Base-by-base conservation (phyloP, 2,797 vertebrate genomes). In the Neopelma chrysocephalum region DNA sequence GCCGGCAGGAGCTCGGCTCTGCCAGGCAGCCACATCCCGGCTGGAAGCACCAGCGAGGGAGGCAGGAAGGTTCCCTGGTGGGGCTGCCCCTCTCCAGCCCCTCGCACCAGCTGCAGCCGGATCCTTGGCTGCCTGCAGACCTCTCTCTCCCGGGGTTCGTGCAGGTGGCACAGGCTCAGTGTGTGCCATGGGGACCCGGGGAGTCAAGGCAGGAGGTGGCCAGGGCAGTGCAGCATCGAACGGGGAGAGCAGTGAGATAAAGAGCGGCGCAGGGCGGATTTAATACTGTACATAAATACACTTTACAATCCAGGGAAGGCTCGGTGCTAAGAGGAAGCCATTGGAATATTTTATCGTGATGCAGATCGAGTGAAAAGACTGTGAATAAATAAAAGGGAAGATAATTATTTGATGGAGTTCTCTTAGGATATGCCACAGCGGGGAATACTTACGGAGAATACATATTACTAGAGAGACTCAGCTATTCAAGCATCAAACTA, bases 371-470 rank as follows among this genome's bases (percentile, higher is more conserved):
- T 96, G 96, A 97, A 98, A 98, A 98, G 97, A 96, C 97, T 97
- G 96, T 97, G 97, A 97, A 98, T 98, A 98, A 98, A 98, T 98
- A 98, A 98, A 98, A 96, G 96, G 90, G 96, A 97, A 97, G 97
- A 97, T 98, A 98, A 98, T 98, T 98, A 98, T 98, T 98, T 98
- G 98, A 98, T 97, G 97, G 97, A 97, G 97, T 97, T 98, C 98
- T 98, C 97, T 97, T 97, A 97, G 98, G 97, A 97, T 98, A 94
- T 72, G 95, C 97, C 98, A 96, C 98, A 98, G 98, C 96, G 60
- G 98, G 98, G 97, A 97, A 97, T 95, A 96, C 97, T 98, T 97
- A 97, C 95, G 43, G 95, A 96, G 97, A 97, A 98, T 97, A 97
- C 97, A 95, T 97, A 97, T 97, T 94, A 97, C 98, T 87, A 29